Conservation (phyloP, 2,888 invertebrate species). For the Lampropteryx suffumata region DNA sequence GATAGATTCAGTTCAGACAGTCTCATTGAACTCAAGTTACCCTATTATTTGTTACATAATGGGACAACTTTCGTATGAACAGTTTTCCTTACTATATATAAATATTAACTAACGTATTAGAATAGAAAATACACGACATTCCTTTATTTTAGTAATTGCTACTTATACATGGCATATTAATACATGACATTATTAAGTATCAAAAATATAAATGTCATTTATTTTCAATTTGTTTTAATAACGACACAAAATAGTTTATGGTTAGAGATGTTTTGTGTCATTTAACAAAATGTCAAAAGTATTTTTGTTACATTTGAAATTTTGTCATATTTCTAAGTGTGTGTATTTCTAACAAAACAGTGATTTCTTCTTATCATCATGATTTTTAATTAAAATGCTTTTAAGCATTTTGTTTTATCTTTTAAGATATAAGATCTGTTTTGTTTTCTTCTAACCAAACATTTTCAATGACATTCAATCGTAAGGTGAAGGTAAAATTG, state of each 20-base stretch:
- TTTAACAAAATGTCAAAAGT: slow-evolving; percentile 18
- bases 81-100: slow-evolving; percentile 49
- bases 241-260: slow-evolving; percentile 26
- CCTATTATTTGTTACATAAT: slow-evolving; percentile 49
- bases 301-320: slow-evolving; percentile 34
- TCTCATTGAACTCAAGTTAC: slow-evolving; percentile 40
- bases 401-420: no score
- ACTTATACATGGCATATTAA: no score
- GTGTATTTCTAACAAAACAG: slow-evolving; percentile 64
- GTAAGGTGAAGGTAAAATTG: slow-evolving; percentile 67
- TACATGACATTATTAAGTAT: no score
- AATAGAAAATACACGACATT: slow-evolving; percentile 38
- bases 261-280: slow-evolving; percentile 28
- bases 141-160: neutral
- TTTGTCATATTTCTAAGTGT: slow-evolving; percentile 50
- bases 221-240: slow-evolving; percentile 13
- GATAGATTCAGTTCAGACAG: no score
- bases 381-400: neutral
- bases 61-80: slow-evolving; percentile 52
- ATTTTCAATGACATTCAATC: slow-evolving; percentile 46
- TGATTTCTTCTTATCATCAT: slow-evolving; percentile 12
- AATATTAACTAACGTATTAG: slow-evolving; percentile 62
- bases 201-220: slow-evolving; percentile 20
- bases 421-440: slow-evolving; percentile 22
- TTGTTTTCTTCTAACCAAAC: slow-evolving; percentile 36